Evolutionary conservation across 2,797 vertebrate species (phyloP).

Genomic region (Melanotaenia boesemani): DNA sequence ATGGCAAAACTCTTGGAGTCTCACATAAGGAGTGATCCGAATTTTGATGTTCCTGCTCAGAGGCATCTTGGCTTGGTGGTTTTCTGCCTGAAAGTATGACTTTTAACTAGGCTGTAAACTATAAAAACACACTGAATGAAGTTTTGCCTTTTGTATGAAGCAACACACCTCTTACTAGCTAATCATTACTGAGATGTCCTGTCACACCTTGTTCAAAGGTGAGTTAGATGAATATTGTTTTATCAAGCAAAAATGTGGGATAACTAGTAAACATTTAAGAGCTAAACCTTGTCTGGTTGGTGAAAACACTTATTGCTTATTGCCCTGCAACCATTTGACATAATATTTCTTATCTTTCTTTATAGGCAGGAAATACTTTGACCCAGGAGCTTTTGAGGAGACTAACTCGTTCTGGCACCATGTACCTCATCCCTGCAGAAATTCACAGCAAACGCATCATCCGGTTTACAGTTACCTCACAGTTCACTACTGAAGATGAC

Average conservation of each 20-base stretch:
- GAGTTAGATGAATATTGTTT: slow-evolving; percentile 15
- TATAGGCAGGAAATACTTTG: slow-evolving; percentile 89
- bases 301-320: neutral
- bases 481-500: slow-evolving; percentile 91
- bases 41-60: slow-evolving; percentile 94
- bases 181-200: slow-evolving; percentile 46
- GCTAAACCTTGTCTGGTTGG: neutral
- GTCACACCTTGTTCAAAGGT: slow-evolving; percentile 52
- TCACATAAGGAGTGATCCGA: slow-evolving; percentile 86
- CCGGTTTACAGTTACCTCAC: slow-evolving; percentile 94
- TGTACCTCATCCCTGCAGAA: slow-evolving; percentile 94
- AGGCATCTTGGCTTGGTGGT: slow-evolving; percentile 95
- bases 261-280: neutral
- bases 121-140: neutral
- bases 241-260: slow-evolving; percentile 15
- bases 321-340: neutral
- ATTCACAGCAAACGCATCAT: slow-evolving; percentile 91
- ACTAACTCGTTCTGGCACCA: slow-evolving; percentile 86
- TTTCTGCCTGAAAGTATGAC: slow-evolving; percentile 89
- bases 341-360: neutral
- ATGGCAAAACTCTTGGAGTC: slow-evolving; percentile 95
- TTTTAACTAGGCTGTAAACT: neutral
- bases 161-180: slow-evolving; percentile 24
- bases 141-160: slow-evolving; percentile 5
- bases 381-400: slow-evolving; percentile 91